Conservation (phyloP, 2,797 vertebrate species). For the Remorina albescens region DNA sequence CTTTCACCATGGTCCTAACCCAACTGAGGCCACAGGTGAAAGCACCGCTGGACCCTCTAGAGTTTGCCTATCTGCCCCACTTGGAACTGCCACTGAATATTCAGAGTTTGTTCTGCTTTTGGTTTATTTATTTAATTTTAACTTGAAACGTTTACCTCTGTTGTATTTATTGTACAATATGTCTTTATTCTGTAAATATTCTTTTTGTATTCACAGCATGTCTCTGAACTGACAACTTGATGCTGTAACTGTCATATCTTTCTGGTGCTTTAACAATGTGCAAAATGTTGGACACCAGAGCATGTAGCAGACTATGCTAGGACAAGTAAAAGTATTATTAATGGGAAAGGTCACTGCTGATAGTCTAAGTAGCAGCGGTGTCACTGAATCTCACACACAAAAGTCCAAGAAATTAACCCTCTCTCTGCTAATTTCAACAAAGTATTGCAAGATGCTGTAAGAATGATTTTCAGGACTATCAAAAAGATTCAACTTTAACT, state of each 20-base stretch:
- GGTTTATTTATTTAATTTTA: no score
- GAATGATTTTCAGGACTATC: neutral
- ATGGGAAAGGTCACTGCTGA: constrained; percentile 25
- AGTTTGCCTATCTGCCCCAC: no score
- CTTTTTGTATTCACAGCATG: no score
- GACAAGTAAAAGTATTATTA: neutral
- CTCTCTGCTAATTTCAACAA: neutral
- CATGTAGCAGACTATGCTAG: neutral
- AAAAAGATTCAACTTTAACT: neutral
- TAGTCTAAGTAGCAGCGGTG: neutral
- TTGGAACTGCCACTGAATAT: no score
- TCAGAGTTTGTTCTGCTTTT: no score
- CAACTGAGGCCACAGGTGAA: no score
- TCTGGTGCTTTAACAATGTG: neutral
- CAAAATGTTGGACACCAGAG: neutral
- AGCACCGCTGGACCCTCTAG: no score
- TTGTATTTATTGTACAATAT: no score
- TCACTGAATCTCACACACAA: neutral
- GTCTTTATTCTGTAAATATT: neutral
- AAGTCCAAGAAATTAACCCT: neutral
- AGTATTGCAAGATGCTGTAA: neutral
- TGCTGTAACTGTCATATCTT: no score
- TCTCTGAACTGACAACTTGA: no score
- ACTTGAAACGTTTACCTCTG: no score
- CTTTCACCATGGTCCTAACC: no score